Conservation (phyloP, 2,888 invertebrate genomes). For the Chalcosyrphus nemorum region DNA sequence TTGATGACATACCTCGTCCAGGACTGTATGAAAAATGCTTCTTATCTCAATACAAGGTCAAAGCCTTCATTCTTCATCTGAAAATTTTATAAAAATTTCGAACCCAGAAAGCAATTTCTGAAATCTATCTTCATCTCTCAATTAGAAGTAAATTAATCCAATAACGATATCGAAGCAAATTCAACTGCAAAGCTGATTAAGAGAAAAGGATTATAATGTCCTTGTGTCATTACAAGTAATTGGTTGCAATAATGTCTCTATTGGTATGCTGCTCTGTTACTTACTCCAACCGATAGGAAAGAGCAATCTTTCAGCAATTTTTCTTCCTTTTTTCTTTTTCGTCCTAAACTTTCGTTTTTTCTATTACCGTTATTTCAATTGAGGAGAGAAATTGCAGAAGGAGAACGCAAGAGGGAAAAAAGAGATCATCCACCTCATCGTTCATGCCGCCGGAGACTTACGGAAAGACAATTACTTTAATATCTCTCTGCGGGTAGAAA, state of each 20-base stretch:
- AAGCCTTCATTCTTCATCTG: too few relatives aligned
- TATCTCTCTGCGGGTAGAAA: constrained; percentile 50
- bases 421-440: constrained; percentile 47
- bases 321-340: neutral
- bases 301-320: constrained; percentile 8
- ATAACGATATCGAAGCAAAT: neutral
- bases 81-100: too few relatives aligned
- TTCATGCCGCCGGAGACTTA: constrained; percentile 25
- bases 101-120: neutral
- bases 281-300: neutral
- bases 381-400: neutral
- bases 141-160: neutral
- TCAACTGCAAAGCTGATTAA: neutral
- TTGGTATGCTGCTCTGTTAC: neutral
- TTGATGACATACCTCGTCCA: too few relatives aligned
- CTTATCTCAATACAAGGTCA: too few relatives aligned
- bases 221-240: constrained; percentile 19
- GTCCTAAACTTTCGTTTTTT: too few relatives aligned
- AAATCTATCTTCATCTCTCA: neutral
- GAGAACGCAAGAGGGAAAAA: neutral
- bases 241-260: constrained; percentile 10
- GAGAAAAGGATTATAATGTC: neutral
- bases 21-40: too few relatives aligned
- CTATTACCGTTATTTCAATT: constrained; percentile 4
- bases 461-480: constrained; percentile 69